These are phyloP conservation scores for Lerista edwardsae DNA, from an alignment of 2,797 vertebrate species.

Conservation along the genomic window DNA sequence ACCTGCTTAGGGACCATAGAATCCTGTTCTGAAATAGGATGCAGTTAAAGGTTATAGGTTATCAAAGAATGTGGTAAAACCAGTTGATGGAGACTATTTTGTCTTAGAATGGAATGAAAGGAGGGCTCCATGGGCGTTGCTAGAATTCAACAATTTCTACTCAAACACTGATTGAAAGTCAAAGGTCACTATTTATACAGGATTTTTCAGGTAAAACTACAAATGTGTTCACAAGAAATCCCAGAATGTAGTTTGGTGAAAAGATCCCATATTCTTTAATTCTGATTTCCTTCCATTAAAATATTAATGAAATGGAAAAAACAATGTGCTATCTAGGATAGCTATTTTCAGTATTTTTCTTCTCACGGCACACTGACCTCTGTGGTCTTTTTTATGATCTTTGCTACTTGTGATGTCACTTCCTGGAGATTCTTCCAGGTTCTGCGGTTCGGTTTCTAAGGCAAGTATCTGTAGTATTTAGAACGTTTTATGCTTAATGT, in stretches of 20 bases:
- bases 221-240: not conserved
- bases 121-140: not conserved
- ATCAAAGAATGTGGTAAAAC: not conserved
- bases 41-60: conserved; percentile 4
- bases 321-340: not conserved
- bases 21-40: not conserved
- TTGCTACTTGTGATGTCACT: no score
- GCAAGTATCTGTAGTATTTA: no score
- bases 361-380: no score
- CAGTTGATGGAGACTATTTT: not conserved
- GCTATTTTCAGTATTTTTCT: no score
- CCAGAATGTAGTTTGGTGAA: not conserved
- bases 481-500: no score
- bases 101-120: not conserved
- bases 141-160: not conserved
- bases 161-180: no score
- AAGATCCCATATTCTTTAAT: not conserved
- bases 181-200: not conserved
- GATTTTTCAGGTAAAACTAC: not conserved
- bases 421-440: no score
- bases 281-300: no score
- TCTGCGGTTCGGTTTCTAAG: no score
- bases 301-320: not conserved
- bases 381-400: no score
- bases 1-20: not conserved